phyloP scores from a whole-genome alignment of 2,797 vertebrate genomes.

The Florisuga fusca region DNA sequence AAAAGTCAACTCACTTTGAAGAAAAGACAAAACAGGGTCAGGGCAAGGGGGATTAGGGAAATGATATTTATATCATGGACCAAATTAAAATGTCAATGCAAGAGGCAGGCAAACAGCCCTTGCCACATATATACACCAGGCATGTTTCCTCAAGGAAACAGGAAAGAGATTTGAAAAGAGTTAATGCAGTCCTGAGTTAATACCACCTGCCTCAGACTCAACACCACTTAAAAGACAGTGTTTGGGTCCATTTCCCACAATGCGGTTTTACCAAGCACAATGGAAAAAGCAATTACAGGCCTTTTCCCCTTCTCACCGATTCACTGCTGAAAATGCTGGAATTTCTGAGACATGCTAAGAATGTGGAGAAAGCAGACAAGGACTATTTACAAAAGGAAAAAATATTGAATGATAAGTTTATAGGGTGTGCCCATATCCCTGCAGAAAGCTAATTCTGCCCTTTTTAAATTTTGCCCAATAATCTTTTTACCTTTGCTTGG shows the following conservation, averaged over 20 bases:
- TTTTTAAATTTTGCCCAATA: background rate
- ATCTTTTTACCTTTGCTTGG: background rate
- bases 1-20: slow-evolving; percentile 78
- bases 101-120: slow-evolving; percentile 72
- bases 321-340: slow-evolving; percentile 57
- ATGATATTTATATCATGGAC: slow-evolving; percentile 85
- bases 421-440: background rate
- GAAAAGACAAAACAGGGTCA: slow-evolving; percentile 78
- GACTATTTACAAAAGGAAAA: background rate
- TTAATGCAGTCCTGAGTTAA: slow-evolving; percentile 72
- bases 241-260: slow-evolving; percentile 75
- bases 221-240: slow-evolving; percentile 77
- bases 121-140: slow-evolving; percentile 66
- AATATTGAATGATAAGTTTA: slow-evolving; percentile 3
- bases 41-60: slow-evolving; percentile 81
- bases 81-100: slow-evolving; percentile 82
- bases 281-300: slow-evolving; percentile 68
- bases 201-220: slow-evolving; percentile 77
- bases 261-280: slow-evolving; percentile 71
- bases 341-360: slow-evolving; percentile 69
- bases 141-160: slow-evolving; percentile 69
- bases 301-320: slow-evolving; percentile 51
- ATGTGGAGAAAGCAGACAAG: slow-evolving; percentile 36
- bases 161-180: slow-evolving; percentile 72
- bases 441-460: background rate